These are phyloP conservation scores for Myodes glareolus DNA, from an alignment of 2,113 vertebrate genomes.

Conservation along the genomic window DNA sequence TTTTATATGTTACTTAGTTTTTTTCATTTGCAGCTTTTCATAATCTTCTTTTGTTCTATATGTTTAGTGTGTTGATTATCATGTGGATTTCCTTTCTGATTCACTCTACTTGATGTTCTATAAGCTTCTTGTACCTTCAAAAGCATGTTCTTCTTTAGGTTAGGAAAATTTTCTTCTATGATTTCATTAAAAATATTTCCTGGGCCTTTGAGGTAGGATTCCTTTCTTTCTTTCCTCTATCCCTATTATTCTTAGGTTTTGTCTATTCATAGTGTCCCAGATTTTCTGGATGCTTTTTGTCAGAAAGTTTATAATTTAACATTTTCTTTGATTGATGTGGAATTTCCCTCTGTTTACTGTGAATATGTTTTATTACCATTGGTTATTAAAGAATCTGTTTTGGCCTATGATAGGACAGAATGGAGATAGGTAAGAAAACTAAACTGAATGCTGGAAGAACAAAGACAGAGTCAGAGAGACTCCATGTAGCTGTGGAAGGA, in stretches of 20 bases:
- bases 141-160: not conserved
- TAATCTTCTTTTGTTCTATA: not conserved
- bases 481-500: too few species aligned
- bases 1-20: not conserved
- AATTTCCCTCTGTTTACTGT: too few species aligned
- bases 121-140: not conserved
- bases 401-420: too few species aligned
- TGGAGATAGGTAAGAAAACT: too few species aligned
- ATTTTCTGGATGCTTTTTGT: not conserved
- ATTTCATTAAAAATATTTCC: not conserved
- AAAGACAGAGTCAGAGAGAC: too few species aligned
- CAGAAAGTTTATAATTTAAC: not conserved
- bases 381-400: too few species aligned
- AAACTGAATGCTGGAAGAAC: too few species aligned
- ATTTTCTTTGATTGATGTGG: not conserved
- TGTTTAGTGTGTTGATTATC: not conserved
- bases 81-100: not conserved
- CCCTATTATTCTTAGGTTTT: not conserved
- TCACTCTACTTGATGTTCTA: not conserved
- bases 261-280: not conserved
- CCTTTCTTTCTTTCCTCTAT: not conserved
- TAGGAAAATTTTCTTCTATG: not conserved
- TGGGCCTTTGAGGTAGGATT: not conserved
- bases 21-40: not conserved
- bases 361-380: too few species aligned